Percentiles rank a stretch among this genome's conserved stretches.
Conservation (phyloP, 1,140 invertebrate genomes). For the Drosophila ananassae region DNA sequence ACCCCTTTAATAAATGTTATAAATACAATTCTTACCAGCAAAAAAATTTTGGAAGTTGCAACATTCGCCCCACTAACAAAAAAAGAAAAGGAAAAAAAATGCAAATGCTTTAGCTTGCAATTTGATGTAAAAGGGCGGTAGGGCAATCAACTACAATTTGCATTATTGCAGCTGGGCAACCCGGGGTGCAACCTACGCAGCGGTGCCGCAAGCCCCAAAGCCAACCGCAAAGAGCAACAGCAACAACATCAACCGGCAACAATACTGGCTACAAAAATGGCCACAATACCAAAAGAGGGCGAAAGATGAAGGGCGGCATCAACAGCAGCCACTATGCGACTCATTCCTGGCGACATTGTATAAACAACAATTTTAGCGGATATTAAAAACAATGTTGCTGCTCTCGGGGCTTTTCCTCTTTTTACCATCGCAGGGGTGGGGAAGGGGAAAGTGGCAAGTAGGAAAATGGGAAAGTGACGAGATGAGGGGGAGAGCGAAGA, state of each 20-base stretch:
- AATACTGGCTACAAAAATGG: constrained; percentile 11
- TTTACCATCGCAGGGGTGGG: not conserved
- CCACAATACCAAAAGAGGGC: not conserved
- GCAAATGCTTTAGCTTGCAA: constrained; percentile 67
- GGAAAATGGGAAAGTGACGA: not conserved
- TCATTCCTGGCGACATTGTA: constrained; percentile 73
- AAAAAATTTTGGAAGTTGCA: constrained; percentile 7
- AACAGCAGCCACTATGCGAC: constrained; percentile 49
- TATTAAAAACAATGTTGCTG: constrained; percentile 81
- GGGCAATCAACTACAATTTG: constrained; percentile 76
- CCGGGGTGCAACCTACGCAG: constrained; percentile 26
- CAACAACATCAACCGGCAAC: constrained; percentile 25
- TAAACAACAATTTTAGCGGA: constrained; percentile 82
- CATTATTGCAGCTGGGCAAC: constrained; percentile 67
- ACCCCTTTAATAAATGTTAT: too few species aligned
- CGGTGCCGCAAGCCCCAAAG: constrained; percentile 46
- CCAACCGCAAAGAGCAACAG: constrained; percentile 53
- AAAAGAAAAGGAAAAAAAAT: constrained; percentile 45
- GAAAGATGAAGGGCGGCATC: constrained; percentile 14
- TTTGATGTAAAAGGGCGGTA: constrained; percentile 36
- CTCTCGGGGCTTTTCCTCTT: constrained; percentile 42
- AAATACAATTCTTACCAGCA: too few species aligned
- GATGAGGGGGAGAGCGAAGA: constrained; percentile 2
- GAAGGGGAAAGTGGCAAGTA: not conserved
- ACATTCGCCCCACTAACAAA: constrained; percentile 6